These are phyloP conservation scores for Thera britannica DNA, from an alignment of 2,888 invertebrate species.

Conservation along the genomic window DNA sequence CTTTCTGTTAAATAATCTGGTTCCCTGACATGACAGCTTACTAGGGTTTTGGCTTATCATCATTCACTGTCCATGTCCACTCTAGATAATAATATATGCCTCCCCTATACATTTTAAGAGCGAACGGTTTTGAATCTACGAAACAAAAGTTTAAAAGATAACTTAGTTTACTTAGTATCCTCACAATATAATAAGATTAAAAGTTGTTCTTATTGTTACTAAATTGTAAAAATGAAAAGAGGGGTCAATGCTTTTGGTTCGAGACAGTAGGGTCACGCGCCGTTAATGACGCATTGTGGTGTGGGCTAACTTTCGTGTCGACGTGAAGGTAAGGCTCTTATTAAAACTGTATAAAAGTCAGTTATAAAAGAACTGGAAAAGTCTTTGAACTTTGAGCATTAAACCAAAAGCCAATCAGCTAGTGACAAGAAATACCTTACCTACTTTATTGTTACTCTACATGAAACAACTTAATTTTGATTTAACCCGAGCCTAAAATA, in stretches of 20 bases:
- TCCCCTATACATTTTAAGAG: too few relatives aligned
- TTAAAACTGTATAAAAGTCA: constrained; percentile 3
- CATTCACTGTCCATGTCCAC: too few relatives aligned
- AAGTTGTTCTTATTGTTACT: constrained; percentile 22
- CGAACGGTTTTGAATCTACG: too few relatives aligned
- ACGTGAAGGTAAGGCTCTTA: constrained; percentile 35
- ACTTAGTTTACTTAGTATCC: too few relatives aligned
- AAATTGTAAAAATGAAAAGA: constrained; percentile 40
- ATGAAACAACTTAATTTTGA: too few relatives aligned
- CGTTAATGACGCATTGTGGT: constrained; percentile 55
- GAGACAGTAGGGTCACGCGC: constrained; percentile 56
- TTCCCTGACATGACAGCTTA: too few relatives aligned
- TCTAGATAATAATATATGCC: too few relatives aligned
- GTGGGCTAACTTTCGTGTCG: constrained; percentile 48
- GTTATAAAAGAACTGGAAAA: neutral
- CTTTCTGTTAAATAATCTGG: too few relatives aligned
- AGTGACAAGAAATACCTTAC: neutral
- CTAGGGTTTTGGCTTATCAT: too few relatives aligned
- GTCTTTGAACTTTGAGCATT: neutral
- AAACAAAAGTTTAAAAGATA: too few relatives aligned
- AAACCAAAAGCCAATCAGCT: neutral
- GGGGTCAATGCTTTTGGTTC: constrained; percentile 57
- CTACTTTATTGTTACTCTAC: neutral
- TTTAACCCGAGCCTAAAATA: too few relatives aligned
- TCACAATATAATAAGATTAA: neutral